Evolutionary conservation across 1,140 invertebrate species (phyloP).

Genomic region (Mycetomoellerius zeteki): DNA sequence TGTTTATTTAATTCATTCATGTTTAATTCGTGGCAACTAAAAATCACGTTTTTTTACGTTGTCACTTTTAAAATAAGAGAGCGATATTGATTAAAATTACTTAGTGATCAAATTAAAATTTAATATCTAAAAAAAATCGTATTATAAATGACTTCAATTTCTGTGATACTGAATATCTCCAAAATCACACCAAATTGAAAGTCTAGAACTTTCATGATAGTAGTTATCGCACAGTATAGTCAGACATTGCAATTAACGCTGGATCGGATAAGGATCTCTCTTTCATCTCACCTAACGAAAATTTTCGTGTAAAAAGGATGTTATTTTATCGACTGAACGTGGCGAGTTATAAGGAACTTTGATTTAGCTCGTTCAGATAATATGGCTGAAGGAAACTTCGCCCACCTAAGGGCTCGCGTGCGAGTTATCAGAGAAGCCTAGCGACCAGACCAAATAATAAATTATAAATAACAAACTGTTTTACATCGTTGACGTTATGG

Average conservation of each 20-base stretch:
- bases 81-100: not conserved
- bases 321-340: conserved; percentile 51
- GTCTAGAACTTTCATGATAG: not conserved
- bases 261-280: not conserved
- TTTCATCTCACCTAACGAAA: conserved; percentile 3
- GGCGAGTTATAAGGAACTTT: conserved; percentile 53
- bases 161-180: not conserved
- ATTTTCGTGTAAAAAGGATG: conserved; percentile 45
- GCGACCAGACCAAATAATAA: conserved; percentile 56
- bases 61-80: no score
- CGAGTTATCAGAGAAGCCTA: conserved; percentile 67
- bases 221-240: conserved; percentile 4
- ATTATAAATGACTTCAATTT: not conserved
- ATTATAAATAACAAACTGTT: conserved; percentile 77
- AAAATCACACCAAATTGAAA: not conserved
- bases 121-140: not conserved
- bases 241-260: conserved; percentile 30
- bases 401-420: conserved; percentile 71
- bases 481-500: conserved; percentile 35
- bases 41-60: no score
- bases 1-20: no score
- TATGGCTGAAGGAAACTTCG: conserved; percentile 43
- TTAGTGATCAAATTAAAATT: not conserved
- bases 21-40: no score
- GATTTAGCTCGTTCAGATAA: conserved; percentile 59